Percentiles rank a stretch among this genome's conserved stretches.
Evolutionary conservation across 1,140 invertebrate genomes (phyloP).

Genomic region (Holotrichia oblita): DNA sequence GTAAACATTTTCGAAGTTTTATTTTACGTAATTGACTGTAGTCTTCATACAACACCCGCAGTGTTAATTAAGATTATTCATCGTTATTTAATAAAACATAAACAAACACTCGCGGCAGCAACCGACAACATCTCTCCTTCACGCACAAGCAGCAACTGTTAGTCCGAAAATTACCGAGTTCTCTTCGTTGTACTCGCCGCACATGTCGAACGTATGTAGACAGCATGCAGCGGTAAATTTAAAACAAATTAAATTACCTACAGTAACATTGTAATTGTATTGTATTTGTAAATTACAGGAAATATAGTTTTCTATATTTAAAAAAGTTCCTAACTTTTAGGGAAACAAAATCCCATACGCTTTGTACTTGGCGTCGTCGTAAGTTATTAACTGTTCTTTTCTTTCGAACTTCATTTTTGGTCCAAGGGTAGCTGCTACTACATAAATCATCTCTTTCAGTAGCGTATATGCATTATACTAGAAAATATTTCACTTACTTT

Average conservation of each 20-base stretch:
- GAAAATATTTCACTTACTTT: too few species aligned
- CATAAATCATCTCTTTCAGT: too few species aligned
- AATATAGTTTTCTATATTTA: too few species aligned
- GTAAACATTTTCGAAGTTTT: constrained; percentile 36
- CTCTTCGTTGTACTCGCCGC: background rate
- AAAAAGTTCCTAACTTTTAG: too few species aligned
- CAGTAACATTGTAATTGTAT: background rate
- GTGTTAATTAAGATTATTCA: constrained; percentile 28
- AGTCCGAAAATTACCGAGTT: constrained; percentile 32
- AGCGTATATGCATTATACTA: too few species aligned
- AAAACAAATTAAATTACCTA: background rate
- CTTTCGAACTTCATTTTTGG: too few species aligned
- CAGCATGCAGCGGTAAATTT: constrained; percentile 4
- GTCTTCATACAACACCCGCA: constrained; percentile 37
- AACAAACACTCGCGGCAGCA: constrained; percentile 27
- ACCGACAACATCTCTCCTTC: constrained; percentile 22
- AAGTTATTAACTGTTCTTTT: too few species aligned
- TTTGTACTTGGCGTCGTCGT: too few species aligned
- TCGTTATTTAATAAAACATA: constrained; percentile 36
- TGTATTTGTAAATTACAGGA: too few species aligned
- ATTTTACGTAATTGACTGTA: background rate
- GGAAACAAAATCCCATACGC: too few species aligned
- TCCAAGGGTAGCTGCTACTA: too few species aligned
- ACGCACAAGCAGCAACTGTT: constrained; percentile 29
- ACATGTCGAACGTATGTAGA: background rate